phyloP scores from a whole-genome alignment of 2,797 vertebrate genomes.

The Ataeniobius toweri region DNA sequence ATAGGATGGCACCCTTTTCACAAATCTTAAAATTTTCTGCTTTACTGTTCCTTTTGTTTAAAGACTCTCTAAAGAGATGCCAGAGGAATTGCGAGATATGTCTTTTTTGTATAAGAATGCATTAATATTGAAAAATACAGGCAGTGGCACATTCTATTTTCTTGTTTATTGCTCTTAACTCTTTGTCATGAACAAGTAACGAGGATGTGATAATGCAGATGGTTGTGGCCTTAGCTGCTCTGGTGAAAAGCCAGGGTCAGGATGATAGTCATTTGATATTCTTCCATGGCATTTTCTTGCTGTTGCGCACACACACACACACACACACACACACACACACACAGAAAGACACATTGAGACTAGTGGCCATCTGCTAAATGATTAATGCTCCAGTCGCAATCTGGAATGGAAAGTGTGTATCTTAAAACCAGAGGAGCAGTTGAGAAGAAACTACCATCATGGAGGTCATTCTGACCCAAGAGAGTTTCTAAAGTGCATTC shows the following conservation, averaged over 20 bases:
- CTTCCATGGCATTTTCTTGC: slow-evolving; percentile 64
- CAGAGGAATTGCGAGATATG: neutral
- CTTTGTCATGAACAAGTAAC: slow-evolving; percentile 65
- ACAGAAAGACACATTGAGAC: neutral
- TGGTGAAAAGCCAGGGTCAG: slow-evolving; percentile 65
- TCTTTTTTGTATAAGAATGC: neutral
- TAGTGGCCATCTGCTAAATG: slow-evolving; percentile 59
- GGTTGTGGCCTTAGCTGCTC: slow-evolving; percentile 64
- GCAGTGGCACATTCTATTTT: slow-evolving; percentile 2
- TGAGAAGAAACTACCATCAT: slow-evolving; percentile 41
- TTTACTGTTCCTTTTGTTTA: neutral
- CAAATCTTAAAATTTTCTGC: neutral
- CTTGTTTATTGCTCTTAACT: slow-evolving; percentile 20
- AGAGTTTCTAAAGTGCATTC: slow-evolving; percentile 14
- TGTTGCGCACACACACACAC: neutral
- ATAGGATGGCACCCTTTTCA: neutral
- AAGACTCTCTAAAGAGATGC: neutral
- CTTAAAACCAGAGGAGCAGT: slow-evolving; percentile 41
- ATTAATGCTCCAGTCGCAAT: slow-evolving; percentile 59
- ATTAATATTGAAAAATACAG: neutral
- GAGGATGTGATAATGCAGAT: slow-evolving; percentile 47
- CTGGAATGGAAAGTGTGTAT: slow-evolving; percentile 48
- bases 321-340: neutral
- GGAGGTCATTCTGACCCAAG: neutral
- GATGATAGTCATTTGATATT: slow-evolving; percentile 74